Evolutionary conservation across 2,888 invertebrate species (phyloP), one percentile per base, ranked within the genome.

Genomic region (Protonemura montana): DNA sequence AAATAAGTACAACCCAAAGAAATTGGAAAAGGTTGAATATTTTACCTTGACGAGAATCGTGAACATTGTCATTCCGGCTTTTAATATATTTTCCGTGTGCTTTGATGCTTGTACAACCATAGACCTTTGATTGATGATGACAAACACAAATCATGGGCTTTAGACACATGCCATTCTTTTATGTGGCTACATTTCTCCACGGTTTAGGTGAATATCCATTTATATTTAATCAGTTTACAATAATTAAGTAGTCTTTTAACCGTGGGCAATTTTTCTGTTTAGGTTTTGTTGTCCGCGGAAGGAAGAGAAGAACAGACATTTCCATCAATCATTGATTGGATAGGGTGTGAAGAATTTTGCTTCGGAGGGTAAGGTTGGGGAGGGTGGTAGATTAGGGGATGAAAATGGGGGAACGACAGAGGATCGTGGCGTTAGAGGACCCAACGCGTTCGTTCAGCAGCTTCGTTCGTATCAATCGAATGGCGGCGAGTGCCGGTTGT

Each of bases 261-360:
- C 59, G 59, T 21, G 59, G 59, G 21, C 59, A 59, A 59, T 59
- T 59, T 59, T 59, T 59, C 21, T 59, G 16, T 59, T 10, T 59
- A 59, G 16, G 59, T 59, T 59, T 59, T 21, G 59, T 59, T 59
- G 59, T 59, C 59, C 21, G 59, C 59, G 30, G 30, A 81, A 29
- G 30, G 59, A 83, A 83, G 41, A 28, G 26, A 41, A 83, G 13
- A 41, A 35, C 78, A 42, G 83, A 83, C 83, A 83, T 83, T 83
- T 83, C 83, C 83, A 83, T 83, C 83, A 41, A 83, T 85, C 82
- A 85, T 29, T 86, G 86, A 85, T 81, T 85, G 85, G 82, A 78
- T 59, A 85, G 76, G 83, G 86, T 86, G 86, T 80, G 86, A 86
- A 86, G 85, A 42, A 85, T 86, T 77, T 76, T 26, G 42, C 10